Evolutionary conservation across 2,888 invertebrate genomes (phyloP).

Genomic region (Hyalella azteca): DNA sequence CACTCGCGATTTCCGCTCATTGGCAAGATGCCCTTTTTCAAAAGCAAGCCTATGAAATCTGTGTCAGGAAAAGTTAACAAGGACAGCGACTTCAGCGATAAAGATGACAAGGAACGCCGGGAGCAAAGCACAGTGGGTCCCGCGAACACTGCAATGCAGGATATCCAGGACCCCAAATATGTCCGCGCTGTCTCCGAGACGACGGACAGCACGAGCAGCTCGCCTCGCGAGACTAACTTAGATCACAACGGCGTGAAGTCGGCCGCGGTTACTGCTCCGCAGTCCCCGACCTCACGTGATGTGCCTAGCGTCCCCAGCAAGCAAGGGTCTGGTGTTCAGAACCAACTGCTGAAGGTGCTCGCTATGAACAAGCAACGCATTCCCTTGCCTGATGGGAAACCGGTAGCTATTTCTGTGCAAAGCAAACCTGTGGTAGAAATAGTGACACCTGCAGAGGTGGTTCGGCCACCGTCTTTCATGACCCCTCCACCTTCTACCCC

Average conservation of each 20-base stretch:
- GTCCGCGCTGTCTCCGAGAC: background rate
- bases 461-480: background rate
- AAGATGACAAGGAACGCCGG: background rate
- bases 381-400: background rate
- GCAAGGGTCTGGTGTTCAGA: background rate
- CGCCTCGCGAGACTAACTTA: too few relatives aligned
- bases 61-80: background rate
- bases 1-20: conserved; percentile 32
- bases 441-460: background rate
- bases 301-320: background rate
- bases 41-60: conserved; percentile 28
- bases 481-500: background rate
- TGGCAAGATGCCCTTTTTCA: conserved; percentile 35
- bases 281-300: background rate
- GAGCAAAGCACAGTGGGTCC: background rate
- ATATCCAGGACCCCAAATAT: background rate
- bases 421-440: background rate
- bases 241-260: background rate
- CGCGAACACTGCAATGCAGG: background rate
- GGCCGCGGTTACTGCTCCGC: background rate
- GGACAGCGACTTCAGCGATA: background rate
- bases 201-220: background rate
- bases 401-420: background rate
- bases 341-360: conserved; percentile 15
- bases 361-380: conserved; percentile 18